These are phyloP conservation scores for Phalacrocorax brasilianus DNA, from an alignment of 2,113 vertebrate genomes.

Conservation along the genomic window DNA sequence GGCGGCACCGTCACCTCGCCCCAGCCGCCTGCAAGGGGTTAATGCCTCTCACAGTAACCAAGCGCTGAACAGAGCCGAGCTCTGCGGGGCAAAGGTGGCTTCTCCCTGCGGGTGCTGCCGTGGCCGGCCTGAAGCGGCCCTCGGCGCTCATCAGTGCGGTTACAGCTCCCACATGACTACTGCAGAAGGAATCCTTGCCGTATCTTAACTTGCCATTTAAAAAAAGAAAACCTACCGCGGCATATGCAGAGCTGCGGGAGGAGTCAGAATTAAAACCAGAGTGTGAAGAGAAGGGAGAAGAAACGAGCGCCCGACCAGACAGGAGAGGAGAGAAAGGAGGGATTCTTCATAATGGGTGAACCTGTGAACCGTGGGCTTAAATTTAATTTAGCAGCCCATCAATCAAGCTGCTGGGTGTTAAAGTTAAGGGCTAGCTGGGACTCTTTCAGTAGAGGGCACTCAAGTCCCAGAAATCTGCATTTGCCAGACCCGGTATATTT, in stretches of 20 bases:
- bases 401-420: not conserved
- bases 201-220: accelerated
- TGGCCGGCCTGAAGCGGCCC: not conserved
- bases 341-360: not conserved
- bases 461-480: conserved; percentile 82
- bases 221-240: not conserved
- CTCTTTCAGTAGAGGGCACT: conserved; percentile 90
- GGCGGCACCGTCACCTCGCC: accelerated
- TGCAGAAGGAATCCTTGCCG: accelerated
- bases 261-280: not conserved
- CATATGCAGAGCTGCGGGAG: not conserved
- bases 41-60: accelerated
- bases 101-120: accelerated
- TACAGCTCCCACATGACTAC: accelerated
- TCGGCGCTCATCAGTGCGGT: accelerated
- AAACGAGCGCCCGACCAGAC: accelerated
- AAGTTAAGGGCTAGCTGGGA: conserved; percentile 62
- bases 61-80: accelerated
- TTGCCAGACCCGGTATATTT: conserved; percentile 65
- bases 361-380: not conserved
- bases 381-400: not conserved
- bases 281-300: not conserved
- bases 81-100: not conserved
- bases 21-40: not conserved
- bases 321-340: not conserved